These are phyloP conservation scores for Littorina saxatilis DNA, from an alignment of 1,140 invertebrate genomes.

Conservation along the genomic window DNA sequence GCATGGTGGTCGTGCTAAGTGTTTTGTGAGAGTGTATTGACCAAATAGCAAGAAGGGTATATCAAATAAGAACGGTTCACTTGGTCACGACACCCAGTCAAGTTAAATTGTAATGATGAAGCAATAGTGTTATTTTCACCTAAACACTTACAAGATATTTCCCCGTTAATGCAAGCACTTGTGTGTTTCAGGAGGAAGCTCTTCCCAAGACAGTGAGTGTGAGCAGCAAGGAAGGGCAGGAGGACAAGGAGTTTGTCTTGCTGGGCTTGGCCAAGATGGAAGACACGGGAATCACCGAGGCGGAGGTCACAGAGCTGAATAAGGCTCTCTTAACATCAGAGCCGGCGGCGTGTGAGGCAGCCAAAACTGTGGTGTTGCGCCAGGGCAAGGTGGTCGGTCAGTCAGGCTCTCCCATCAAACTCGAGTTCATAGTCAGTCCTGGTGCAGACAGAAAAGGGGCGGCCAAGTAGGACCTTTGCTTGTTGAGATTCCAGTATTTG, in stretches of 20 bases:
- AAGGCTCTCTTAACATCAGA: background rate
- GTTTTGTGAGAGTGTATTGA: too few relatives aligned
- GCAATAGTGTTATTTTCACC: too few relatives aligned
- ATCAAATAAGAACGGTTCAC: too few relatives aligned
- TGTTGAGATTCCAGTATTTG: too few relatives aligned
- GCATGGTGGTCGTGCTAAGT: too few relatives aligned
- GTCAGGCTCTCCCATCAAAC: background rate
- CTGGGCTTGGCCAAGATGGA: background rate
- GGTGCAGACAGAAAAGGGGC: too few relatives aligned
- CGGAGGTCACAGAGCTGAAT: background rate
- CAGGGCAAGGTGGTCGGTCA: background rate
- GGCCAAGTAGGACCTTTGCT: too few relatives aligned
- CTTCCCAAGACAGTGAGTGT: background rate
- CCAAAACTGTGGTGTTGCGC: too few relatives aligned
- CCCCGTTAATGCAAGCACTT: too few relatives aligned
- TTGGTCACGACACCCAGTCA: too few relatives aligned
- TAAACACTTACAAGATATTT: background rate
- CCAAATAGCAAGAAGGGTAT: too few relatives aligned
- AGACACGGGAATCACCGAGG: conserved; percentile 2
- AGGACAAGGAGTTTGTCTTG: background rate
- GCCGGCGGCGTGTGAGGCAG: background rate
- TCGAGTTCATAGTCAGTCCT: background rate
- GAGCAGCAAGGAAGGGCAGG: background rate
- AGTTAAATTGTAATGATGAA: too few relatives aligned
- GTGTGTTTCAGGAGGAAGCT: background rate